Base-by-base conservation (phyloP, 2,888 invertebrate genomes). In the Ariolimax columbianus region DNA sequence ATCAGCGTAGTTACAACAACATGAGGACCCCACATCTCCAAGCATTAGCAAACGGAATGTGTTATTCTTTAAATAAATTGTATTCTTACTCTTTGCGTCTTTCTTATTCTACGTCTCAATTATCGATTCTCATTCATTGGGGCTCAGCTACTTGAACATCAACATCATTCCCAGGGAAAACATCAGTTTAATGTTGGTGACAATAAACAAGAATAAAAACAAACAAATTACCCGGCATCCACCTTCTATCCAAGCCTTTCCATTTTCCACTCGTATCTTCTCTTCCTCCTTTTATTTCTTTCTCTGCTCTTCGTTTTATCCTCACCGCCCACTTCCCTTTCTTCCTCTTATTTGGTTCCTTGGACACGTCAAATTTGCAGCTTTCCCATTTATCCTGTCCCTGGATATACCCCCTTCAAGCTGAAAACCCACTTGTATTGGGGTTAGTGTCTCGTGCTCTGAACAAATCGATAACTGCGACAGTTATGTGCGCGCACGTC, bases 321-420 rank as follows among this genome's bases (percentile, higher is more conserved):
- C 4, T n/a, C 30, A 4, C 7, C 4, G 1, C n/a, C n/a, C 23
- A 63, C 6, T 63, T 3, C n/a, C 51, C 17, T 23, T 63, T 63
- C 26, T 63, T 30, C 4, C 30, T 30, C 63, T 63, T 30, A 55
- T 55, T 55, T 55, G 7, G 55, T 55, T 55, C 55, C 7, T 55
- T 55, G 6, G 30, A 72, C 40, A 72, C 40, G 38, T 72, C 2
- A 4, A 72, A 72, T 72, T 72, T 72, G 26, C 40, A 72, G 72
- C 40, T 72, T 72, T 40, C 17, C 72, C 40, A 72, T 72, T 72
- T 72, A 38, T 72, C 38, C n/a, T 40, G 40, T 72, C 72, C 38
- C 4, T 72, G 72, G 4, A 72, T 26, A 72, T 40, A 40, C 23
- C 23, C 38, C 40, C 19, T 38, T 72, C 23, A 23, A 40, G 38